A percentile compares a stretch with the other conserved stretches of the same genome.
Conservation (phyloP, 2,888 invertebrate genomes). For the Stegophylla sp. region DNA sequence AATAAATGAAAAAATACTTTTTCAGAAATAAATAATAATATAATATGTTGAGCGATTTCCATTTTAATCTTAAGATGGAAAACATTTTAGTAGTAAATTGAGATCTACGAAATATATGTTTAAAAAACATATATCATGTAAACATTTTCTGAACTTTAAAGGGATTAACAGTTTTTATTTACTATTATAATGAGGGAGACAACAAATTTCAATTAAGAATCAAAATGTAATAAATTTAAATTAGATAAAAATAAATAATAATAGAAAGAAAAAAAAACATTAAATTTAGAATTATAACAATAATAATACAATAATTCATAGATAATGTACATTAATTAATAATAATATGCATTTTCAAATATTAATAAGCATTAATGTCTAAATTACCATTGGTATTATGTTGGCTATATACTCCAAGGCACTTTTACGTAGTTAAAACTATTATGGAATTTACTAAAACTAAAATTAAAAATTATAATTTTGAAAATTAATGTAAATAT, state of each 20-base stretch:
- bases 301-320: constrained; percentile 53
- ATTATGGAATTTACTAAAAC: constrained; percentile 50
- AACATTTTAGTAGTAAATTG: constrained; percentile 39
- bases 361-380: constrained; percentile 54
- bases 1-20: neutral
- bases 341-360: constrained; percentile 40
- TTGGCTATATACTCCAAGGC: constrained; percentile 53
- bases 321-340: constrained; percentile 48
- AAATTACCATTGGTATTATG: constrained; percentile 53
- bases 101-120: constrained; percentile 43
- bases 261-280: neutral
- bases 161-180: constrained; percentile 11
- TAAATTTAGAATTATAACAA: constrained; percentile 48
- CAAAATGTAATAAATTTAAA: constrained; percentile 19
- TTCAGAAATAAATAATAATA: constrained; percentile 50
- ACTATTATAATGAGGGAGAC: constrained; percentile 15
- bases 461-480: constrained; percentile 55
- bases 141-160: constrained; percentile 29
- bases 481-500: constrained; percentile 46
- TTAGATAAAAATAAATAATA: neutral
- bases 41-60: constrained; percentile 54
- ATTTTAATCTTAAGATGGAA: constrained; percentile 24
- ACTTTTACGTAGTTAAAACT: constrained; percentile 56
- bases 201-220: neutral
- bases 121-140: constrained; percentile 37